Evolutionary conservation across 2,797 vertebrate genomes (phyloP).

Genomic region (Tokudaia muenninki): DNA sequence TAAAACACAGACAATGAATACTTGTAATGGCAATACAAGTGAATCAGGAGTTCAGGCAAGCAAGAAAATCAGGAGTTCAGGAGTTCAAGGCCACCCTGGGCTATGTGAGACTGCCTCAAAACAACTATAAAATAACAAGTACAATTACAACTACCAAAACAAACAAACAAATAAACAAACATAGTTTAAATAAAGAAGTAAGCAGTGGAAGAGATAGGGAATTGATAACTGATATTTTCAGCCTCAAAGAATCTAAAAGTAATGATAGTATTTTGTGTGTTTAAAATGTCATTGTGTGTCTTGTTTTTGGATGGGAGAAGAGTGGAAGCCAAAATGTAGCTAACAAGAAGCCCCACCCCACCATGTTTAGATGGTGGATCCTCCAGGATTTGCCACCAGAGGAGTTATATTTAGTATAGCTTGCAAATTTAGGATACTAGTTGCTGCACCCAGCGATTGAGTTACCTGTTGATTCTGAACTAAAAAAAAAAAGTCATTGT

Average conservation of each 20-base stretch:
- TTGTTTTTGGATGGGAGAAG: too few species aligned
- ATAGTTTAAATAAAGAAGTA: neutral
- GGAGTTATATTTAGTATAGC: too few species aligned
- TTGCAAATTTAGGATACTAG: too few species aligned
- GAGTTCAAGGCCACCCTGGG: neutral
- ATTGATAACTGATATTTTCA: neutral
- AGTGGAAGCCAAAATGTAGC: too few species aligned
- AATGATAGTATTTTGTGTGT: neutral
- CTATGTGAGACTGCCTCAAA: neutral
- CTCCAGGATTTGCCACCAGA: too few species aligned
- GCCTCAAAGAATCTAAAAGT: conserved; percentile 17
- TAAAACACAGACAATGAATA: neutral
- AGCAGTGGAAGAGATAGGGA: neutral
- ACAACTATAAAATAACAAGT: neutral
- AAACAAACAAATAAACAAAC: neutral
- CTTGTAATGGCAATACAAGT: neutral
- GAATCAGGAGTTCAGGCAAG: neutral
- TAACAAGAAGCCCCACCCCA: too few species aligned
- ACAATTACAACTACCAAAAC: neutral
- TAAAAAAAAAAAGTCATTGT: too few species aligned
- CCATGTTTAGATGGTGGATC: too few species aligned
- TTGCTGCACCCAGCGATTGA: too few species aligned
- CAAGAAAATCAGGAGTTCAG: too few species aligned
- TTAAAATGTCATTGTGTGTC: neutral
- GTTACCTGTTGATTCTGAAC: too few species aligned